These are phyloP conservation scores for Gnathonemus longibarbis DNA, from an alignment of 2,113 vertebrate genomes.

Conservation along the genomic window DNA sequence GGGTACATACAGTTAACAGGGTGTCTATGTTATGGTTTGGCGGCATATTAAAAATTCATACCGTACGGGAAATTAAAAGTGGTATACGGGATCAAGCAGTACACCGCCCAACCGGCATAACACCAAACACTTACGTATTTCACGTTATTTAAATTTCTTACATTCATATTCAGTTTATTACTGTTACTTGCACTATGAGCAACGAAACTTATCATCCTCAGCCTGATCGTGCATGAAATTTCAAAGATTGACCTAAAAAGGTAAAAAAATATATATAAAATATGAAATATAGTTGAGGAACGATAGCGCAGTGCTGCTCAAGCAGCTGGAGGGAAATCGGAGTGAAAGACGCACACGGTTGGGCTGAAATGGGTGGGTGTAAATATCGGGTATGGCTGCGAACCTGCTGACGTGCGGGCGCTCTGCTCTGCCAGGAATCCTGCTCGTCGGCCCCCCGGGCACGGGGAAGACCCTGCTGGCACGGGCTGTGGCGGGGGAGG, in stretches of 20 bases:
- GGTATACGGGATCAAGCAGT: no score
- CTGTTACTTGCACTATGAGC: neutral
- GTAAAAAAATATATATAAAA: neutral
- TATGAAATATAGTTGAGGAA: neutral
- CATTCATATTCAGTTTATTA: neutral
- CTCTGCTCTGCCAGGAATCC: conserved; percentile 64
- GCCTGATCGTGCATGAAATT: neutral
- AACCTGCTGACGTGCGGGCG: neutral
- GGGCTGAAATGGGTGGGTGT: neutral
- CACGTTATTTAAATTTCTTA: neutral
- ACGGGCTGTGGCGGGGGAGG: conserved; percentile 92
- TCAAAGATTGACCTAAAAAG: neutral
- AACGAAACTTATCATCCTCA: neutral
- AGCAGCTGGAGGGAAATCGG: neutral
- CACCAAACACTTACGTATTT: no score
- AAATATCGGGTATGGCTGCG: no score
- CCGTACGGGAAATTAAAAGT: no score
- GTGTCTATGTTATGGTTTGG: no score
- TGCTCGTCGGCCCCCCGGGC: conserved; percentile 89
- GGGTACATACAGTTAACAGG: no score
- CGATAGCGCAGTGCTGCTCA: neutral
- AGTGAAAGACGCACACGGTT: neutral
- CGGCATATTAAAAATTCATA: no score
- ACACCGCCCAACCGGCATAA: no score
- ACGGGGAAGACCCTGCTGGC: conserved; percentile 95